A percentile compares a stretch with the other conserved stretches of the same genome.
These are phyloP conservation scores for Lethrus apterus DNA, from an alignment of 1,140 invertebrate species.

Conservation along the genomic window DNA sequence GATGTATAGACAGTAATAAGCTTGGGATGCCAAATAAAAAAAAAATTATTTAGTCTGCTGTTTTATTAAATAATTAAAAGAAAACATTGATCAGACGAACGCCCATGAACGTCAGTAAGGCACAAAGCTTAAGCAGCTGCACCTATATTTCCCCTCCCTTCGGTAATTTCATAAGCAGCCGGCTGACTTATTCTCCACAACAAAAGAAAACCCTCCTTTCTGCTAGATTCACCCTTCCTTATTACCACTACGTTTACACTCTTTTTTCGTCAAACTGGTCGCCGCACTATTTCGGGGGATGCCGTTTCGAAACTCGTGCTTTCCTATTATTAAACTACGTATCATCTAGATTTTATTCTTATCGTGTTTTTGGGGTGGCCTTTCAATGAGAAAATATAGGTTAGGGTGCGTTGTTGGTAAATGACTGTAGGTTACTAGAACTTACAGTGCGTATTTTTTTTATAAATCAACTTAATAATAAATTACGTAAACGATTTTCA, in stretches of 20 bases:
- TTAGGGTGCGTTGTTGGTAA: too few relatives aligned
- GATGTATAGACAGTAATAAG: not conserved
- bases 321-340: too few relatives aligned
- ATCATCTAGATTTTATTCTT: too few relatives aligned
- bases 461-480: too few relatives aligned
- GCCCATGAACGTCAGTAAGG: slow-evolving; percentile 6
- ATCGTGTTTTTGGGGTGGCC: too few relatives aligned
- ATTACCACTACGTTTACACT: slow-evolving; percentile 6
- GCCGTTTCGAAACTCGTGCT: too few relatives aligned
- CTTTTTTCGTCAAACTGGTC: slow-evolving; percentile 17
- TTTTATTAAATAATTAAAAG: not conserved
- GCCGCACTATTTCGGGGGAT: slow-evolving; percentile 7
- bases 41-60: not conserved
- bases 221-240: slow-evolving; percentile 18
- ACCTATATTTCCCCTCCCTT: slow-evolving; percentile 4
- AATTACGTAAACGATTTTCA: too few relatives aligned
- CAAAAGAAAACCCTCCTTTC: slow-evolving; percentile 19
- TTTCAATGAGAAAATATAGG: too few relatives aligned
- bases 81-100: not conserved
- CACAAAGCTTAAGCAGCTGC: slow-evolving; percentile 15
- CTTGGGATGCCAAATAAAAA: not conserved
- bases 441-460: too few relatives aligned
- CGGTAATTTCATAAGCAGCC: slow-evolving; percentile 16
- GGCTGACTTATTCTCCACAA: slow-evolving; percentile 21
- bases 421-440: too few relatives aligned